A percentile compares a stretch with the other conserved stretches of the same genome.
These are phyloP conservation scores for Chionoecetes opilio DNA, from an alignment of 1,140 invertebrate genomes.

Conservation along the genomic window DNA sequence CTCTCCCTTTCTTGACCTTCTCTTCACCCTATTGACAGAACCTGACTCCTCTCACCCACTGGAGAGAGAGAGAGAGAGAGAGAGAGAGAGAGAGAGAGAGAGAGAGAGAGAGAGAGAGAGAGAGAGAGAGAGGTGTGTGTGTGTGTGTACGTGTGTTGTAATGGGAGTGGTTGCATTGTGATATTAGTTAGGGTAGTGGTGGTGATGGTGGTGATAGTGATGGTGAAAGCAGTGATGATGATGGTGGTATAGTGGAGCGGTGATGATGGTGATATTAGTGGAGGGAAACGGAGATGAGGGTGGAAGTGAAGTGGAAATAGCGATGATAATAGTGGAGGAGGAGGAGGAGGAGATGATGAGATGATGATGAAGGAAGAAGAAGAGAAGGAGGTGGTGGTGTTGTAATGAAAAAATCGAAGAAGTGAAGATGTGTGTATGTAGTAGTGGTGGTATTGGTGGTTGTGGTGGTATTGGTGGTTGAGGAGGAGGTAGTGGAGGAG, in stretches of 20 bases:
- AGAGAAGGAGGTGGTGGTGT: background rate
- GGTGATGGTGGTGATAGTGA: background rate
- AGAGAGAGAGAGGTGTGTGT: no score
- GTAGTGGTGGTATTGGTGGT: background rate
- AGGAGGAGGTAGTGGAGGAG: background rate
- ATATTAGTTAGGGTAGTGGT: background rate
- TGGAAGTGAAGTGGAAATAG: background rate
- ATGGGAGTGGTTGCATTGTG: background rate
- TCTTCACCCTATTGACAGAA: no score
- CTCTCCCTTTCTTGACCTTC: no score
- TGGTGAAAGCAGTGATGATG: background rate
- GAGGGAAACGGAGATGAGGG: background rate
- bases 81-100: no score
- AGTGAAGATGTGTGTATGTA: no score
- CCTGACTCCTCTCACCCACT: no score
- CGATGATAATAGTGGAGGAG: conserved; percentile 14
- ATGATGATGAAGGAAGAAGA: background rate
- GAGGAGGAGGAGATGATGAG: background rate
- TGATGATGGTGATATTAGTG: background rate
- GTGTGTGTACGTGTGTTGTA: background rate
- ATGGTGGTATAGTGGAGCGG: background rate
- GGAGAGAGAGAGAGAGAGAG: no score
- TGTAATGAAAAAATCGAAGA: no score
- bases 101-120: no score
- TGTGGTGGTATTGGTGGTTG: background rate